phyloP scores from a whole-genome alignment of 2,888 invertebrate species.

The Watsonalla cultraria region DNA sequence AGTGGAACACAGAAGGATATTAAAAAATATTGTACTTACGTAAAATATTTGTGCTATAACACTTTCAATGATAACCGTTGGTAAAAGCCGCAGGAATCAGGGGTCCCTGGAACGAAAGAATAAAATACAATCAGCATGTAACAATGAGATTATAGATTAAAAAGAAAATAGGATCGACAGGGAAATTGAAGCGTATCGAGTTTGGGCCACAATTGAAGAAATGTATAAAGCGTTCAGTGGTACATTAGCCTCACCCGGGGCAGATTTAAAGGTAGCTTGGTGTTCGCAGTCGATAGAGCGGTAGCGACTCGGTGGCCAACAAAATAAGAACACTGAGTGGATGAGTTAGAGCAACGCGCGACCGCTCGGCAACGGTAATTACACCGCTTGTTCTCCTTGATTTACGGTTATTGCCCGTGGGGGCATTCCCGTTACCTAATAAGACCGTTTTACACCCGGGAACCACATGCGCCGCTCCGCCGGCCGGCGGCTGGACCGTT shows the following conservation, averaged over 20 bases:
- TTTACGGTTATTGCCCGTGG: conserved; percentile 80
- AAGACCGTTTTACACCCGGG: conserved; percentile 76
- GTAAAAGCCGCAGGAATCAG: conserved; percentile 99
- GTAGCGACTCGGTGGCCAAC: conserved; percentile 64
- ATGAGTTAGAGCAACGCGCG: conserved; percentile 75
- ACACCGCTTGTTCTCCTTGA: conserved; percentile 79
- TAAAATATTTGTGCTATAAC: conserved; percentile 76
- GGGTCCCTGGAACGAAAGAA: conserved; percentile 88
- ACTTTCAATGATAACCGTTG: conserved; percentile 97
- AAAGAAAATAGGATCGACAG: conserved; percentile 12
- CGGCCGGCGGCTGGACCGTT: conserved; percentile 53
- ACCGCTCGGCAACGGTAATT: conserved; percentile 77
- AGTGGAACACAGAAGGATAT: conserved; percentile 41
- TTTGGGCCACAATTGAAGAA: conserved; percentile 59
- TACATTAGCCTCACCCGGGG: conserved; percentile 67
- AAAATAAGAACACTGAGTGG: conserved; percentile 75
- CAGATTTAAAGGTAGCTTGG: conserved; percentile 73
- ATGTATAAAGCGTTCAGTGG: conserved; percentile 61
- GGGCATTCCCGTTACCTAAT: conserved; percentile 78
- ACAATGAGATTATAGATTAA: background rate
- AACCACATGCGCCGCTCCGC: conserved; percentile 66
- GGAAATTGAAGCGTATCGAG: conserved; percentile 37
- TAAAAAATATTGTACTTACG: conserved; percentile 66
- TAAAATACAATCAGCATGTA: conserved; percentile 9
- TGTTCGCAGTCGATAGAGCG: conserved; percentile 72